Conservation (phyloP, 2,888 invertebrate species). For the Aporophyla lueneburgensis region DNA sequence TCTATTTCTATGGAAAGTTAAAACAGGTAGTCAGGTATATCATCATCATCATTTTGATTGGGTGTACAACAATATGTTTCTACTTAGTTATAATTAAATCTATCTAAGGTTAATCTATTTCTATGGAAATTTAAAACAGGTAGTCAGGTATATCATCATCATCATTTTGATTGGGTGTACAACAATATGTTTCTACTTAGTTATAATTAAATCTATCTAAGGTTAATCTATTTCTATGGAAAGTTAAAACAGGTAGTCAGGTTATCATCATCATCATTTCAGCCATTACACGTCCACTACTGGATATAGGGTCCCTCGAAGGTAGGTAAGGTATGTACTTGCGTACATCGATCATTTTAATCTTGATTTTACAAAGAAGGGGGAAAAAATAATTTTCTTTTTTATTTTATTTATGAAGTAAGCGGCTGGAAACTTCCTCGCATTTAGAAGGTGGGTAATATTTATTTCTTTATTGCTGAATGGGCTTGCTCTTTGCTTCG, state of each 20-base stretch:
- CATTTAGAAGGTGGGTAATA: not conserved
- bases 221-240: not conserved
- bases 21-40: not conserved
- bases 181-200: not conserved
- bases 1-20: not conserved
- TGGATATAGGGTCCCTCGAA: too few relatives aligned
- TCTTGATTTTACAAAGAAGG: not conserved
- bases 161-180: not conserved
- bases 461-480: not conserved
- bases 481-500: too few relatives aligned
- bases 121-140: too few relatives aligned
- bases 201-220: not conserved
- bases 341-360: not conserved
- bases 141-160: not conserved
- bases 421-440: not conserved
- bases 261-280: too few relatives aligned
- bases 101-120: not conserved
- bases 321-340: not conserved
- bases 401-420: constrained; percentile 2
- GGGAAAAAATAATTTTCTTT: not conserved
- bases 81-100: not conserved
- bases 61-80: not conserved
- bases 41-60: not conserved
- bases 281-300: too few relatives aligned
- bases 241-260: not conserved